Conservation (phyloP, 2,113 vertebrate species). For the Brevimyrus niger region DNA sequence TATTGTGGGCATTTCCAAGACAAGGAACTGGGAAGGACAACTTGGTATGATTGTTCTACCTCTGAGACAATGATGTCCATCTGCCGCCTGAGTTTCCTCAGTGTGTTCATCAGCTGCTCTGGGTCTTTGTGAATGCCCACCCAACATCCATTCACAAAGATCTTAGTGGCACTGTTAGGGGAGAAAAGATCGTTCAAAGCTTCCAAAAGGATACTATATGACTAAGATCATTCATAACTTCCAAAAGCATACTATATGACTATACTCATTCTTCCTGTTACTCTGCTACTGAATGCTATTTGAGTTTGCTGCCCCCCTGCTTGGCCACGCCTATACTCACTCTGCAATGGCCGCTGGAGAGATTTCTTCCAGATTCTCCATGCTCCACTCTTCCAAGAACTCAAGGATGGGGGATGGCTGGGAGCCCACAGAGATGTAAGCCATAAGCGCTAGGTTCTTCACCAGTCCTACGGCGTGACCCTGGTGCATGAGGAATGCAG, state of each 20-base stretch:
- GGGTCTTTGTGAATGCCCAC: constrained; percentile 99
- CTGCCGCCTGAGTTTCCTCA: constrained; percentile 88
- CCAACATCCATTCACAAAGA: constrained; percentile 99
- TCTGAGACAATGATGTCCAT: constrained; percentile 99
- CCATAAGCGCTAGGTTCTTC: constrained; percentile 96
- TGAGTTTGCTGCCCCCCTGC: constrained; percentile 21
- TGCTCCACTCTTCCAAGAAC: constrained; percentile 99
- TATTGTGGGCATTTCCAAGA: neutral
- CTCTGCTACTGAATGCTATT: neutral
- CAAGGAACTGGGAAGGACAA: neutral
- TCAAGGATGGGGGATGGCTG: constrained; percentile 96
- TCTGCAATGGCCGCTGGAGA: constrained; percentile 97
- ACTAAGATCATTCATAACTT: neutral
- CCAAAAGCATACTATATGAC: neutral
- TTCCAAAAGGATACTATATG: neutral
- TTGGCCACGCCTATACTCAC: constrained; percentile 55
- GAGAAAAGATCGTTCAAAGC: neutral
- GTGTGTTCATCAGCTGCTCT: constrained; percentile 95
- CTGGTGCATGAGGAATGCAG: constrained; percentile 46
- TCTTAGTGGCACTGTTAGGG: constrained; percentile 82
- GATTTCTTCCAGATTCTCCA: constrained; percentile 99
- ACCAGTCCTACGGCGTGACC: constrained; percentile 98
- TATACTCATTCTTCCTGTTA: neutral
- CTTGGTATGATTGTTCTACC: constrained; percentile 49
- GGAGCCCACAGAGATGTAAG: constrained; percentile 97